Evolutionary conservation across 2,797 vertebrate species (phyloP).

Genomic region (Pangasius macronema): DNA sequence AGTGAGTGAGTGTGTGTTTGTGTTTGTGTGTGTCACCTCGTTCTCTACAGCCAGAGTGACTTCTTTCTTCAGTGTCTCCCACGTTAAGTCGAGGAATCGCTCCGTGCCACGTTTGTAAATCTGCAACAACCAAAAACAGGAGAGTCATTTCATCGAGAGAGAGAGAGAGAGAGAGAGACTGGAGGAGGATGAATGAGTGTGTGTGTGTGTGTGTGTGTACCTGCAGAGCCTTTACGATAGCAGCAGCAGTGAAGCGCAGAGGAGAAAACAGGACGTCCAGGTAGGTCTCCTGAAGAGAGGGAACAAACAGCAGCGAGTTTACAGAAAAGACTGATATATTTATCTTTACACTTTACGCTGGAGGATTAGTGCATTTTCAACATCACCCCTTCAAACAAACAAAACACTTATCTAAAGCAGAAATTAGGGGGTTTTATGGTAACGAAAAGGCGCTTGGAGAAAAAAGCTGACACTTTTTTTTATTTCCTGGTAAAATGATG

Average conservation of each 20-base stretch:
- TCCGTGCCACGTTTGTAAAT: slow-evolving; percentile 87
- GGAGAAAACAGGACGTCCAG: slow-evolving; percentile 87
- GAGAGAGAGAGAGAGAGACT: neutral
- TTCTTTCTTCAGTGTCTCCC: slow-evolving; percentile 89
- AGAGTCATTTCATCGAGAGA: neutral
- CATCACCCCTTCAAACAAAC: neutral
- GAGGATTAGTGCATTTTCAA: neutral
- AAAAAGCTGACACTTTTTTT: neutral
- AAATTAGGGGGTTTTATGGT: neutral
- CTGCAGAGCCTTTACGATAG: slow-evolving; percentile 91
- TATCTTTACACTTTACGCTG: neutral
- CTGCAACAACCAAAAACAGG: slow-evolving; percentile 62
- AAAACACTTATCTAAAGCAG: neutral
- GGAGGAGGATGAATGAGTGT: neutral
- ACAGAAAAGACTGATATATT: neutral
- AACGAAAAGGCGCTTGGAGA: neutral
- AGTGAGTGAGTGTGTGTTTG: neutral
- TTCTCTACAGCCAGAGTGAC: slow-evolving; percentile 89
- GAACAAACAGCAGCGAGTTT: neutral
- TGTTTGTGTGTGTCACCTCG: slow-evolving; percentile 71
- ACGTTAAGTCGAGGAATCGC: slow-evolving; percentile 76
- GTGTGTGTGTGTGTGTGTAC: slow-evolving; percentile 64
- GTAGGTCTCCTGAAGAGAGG: slow-evolving; percentile 82
- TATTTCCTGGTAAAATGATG: neutral
- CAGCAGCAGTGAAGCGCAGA: slow-evolving; percentile 80